These are phyloP conservation scores for Plebejus melissa DNA, from an alignment of 2,888 invertebrate species.

Conservation along the genomic window DNA sequence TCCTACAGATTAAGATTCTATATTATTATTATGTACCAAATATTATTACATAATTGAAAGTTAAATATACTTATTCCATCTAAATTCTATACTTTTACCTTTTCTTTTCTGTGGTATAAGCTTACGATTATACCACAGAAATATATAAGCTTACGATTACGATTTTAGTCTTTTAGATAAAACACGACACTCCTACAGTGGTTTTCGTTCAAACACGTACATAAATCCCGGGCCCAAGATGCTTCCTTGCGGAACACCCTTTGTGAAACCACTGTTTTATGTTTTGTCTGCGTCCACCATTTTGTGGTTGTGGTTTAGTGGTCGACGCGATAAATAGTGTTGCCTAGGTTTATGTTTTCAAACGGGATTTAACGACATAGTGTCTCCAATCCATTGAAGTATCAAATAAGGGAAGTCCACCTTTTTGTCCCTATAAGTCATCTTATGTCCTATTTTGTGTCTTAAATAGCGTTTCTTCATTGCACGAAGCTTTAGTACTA, in stretches of 20 bases:
- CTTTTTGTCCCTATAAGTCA: background rate
- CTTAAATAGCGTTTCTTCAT: too few species aligned
- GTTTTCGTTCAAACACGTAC: background rate
- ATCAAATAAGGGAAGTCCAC: background rate
- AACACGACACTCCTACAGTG: background rate
- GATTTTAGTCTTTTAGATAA: background rate
- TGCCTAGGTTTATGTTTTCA: constrained; percentile 17
- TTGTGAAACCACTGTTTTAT: constrained; percentile 14
- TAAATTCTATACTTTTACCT: too few species aligned
- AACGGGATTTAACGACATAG: constrained; percentile 16
- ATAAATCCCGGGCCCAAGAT: background rate
- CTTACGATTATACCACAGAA: background rate
- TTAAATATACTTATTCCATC: too few species aligned
- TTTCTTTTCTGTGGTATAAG: background rate
- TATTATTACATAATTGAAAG: too few species aligned
- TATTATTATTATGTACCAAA: too few species aligned
- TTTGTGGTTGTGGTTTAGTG: constrained; percentile 25
- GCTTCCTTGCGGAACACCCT: constrained; percentile 20
- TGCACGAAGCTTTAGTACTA: too few species aligned
- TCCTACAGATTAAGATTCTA: too few species aligned
- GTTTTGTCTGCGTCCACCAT: constrained; percentile 14
- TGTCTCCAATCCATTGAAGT: background rate
- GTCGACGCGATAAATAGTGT: constrained; percentile 23
- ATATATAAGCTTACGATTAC: background rate
- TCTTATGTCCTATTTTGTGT: background rate